Percentiles rank a stretch among this genome's conserved stretches.
Evolutionary conservation across 2,113 vertebrate genomes (phyloP).

Genomic region (Girardinichthys multiradiatus): DNA sequence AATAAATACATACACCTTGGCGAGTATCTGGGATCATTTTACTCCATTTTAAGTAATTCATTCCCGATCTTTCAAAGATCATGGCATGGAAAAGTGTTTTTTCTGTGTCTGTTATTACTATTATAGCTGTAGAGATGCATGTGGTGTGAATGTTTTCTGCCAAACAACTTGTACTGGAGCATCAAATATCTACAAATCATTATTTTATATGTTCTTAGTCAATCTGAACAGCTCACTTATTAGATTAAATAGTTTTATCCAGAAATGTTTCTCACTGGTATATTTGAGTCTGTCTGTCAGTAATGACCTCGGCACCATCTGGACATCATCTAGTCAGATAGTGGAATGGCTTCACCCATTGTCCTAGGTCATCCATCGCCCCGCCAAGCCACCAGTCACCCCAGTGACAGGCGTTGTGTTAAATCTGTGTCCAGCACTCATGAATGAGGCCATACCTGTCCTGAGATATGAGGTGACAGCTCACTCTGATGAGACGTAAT

Average conservation of each 20-base stretch:
- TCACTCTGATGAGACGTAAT: conserved; percentile 29
- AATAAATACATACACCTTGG: no score
- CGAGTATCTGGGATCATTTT: no score
- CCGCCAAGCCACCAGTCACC: conserved; percentile 46
- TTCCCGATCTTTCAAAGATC: no score
- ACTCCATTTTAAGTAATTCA: no score
- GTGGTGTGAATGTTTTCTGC: no score
- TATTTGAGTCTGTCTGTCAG: conserved; percentile 1
- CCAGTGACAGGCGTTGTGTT: conserved; percentile 40
- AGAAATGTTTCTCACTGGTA: conserved; percentile 6
- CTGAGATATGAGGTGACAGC: conserved; percentile 63
- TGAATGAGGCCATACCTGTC: conserved; percentile 46
- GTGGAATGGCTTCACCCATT: background rate
- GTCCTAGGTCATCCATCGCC: conserved; percentile 49
- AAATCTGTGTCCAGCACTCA: conserved; percentile 69
- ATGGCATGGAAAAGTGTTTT: no score
- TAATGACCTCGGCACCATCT: conserved; percentile 44
- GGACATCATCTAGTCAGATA: conserved; percentile 27
- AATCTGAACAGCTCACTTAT: background rate
- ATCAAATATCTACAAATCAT: no score
- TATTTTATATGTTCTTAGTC: no score
- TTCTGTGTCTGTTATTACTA: no score
- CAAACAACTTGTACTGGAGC: no score
- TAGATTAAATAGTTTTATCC: background rate
- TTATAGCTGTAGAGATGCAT: no score